Evolutionary conservation across 2,888 invertebrate species (phyloP), one percentile per base, ranked within the genome.

Genomic region (Biston betularia): DNA sequence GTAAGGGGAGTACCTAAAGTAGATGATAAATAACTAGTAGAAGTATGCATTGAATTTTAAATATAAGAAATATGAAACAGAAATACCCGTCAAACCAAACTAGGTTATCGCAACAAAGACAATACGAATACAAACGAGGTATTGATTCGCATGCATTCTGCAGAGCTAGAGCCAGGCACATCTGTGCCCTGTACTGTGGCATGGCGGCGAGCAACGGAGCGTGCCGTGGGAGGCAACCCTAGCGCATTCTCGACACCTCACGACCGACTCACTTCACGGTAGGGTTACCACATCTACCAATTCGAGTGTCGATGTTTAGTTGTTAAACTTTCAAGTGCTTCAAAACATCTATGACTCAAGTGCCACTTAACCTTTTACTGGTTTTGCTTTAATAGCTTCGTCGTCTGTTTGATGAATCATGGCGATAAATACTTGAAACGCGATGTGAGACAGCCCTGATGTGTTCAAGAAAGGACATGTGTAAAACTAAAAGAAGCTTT

Each of bases 101-200:
- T 92, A 89, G 91, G 91, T 90, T 91, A 92, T 85, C 81, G 85
- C 87, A 87, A 92, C 90, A 89, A 89, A 90, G 90, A 90, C 89
- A 88, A 86, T 89, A 86, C 83, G 85, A 87, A 88, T 84, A 81
- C 82, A 83, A 82, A 85, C 77, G 77, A 76, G 79, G 83, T 89
- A 93, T 92, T 88, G 92, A 93, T 93, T 92, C 89, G 85, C 81
- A 85, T 92, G 92, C 90, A 92, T 88, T 89, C 88, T 82, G 85
- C 77, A 72, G 75, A 73, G 68, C 72, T 76, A 65, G 65, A 61
- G 72, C 54, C 46, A 45, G 24, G 78, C 86, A 86, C 89, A 90
- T 87, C 89, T 90, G 90, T 89, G 89, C 87, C 88, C 89, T 86
- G 84, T 76, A 83, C 87, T 62, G 84, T 84, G 83, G 62, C 46